Base-by-base conservation (phyloP, 1,140 invertebrate species). In the Zaprionus ornatus region DNA sequence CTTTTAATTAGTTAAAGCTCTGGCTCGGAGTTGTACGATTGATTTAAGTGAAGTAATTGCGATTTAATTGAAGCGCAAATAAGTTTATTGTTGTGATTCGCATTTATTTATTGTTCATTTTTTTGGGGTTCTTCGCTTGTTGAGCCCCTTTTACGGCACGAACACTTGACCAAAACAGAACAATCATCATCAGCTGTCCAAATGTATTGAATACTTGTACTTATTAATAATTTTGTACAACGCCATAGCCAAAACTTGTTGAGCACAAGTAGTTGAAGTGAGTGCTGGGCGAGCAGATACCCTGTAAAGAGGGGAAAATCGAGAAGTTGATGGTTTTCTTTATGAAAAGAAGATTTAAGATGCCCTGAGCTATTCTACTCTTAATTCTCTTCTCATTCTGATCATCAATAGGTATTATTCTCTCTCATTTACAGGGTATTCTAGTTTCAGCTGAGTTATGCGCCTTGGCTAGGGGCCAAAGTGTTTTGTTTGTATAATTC, bases 111-210 rank as follows among this genome's bases (percentile, higher is more conserved):
- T 65, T 27, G 15, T 68, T 55, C 1, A 23, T 25, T 45, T 42
- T 45, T 45, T 45, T 40, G 15, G 15, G 37, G 37, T 25, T 45
- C 15, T 63, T 74, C 23, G 50, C 56, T 63, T 63, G 37, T 69
- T 69, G 59, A 57, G 66, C 40, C 56, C 52, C 56, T 74, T 74
- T 59, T 69, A 35, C 48, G 66, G 59, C 72, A 25, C 52, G 57
- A 74, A 70, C 73, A 75, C 73, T 75, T 71, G 73, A 50, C 68
- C 60, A 75, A 75, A 75, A 75, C 54, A 57, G 73, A 64, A 75
- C 42, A 71, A 71, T 75, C 73, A 71, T 59, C 60, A 17, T 59
- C 37, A 40, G 5, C 40, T 45, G 40, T 6, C 40, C 17, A 64
- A 66, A 52, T 57, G 40, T 70, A 74, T 74, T 57, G 66, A 62